Evolutionary conservation across 1,140 invertebrate species (phyloP), one percentile per base, ranked within the genome.

Genomic region (Cataglyphis hispanica): DNA sequence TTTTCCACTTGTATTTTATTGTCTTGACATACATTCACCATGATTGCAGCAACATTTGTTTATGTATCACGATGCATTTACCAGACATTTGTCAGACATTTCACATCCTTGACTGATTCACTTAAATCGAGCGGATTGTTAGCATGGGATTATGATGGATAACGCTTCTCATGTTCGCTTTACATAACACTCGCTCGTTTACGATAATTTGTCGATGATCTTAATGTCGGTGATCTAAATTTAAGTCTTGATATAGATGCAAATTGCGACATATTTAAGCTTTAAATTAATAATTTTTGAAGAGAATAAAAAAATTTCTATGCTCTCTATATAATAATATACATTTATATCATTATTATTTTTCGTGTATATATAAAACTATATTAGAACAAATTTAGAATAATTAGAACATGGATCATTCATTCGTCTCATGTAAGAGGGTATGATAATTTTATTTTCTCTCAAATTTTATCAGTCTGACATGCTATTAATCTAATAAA

Each of bases 51-150:
- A 31, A 69, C 6, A 11, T 16, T 69, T n/a, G 53, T 80, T 80
- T 69, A 69, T 80, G 6, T n/a, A 10, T 56, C 25, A 7, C 31
- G 63, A 67, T 16, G 63, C 61, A 77, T 77, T 76, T 63, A 76
- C 60, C 40, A 63, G n/a, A 63, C 11, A 27, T 60, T 58, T 76
- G 16, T 40, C 22, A 76, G 58, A 76, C 22, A 34, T 64, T 19
- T 64, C 27, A 13, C 11, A 64, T 66, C 13, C 43, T 53, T 63
- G 60, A 10, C 22, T 66, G 64, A 67, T 66, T 22, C n/a, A 16
- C n/a, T 78, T 60, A 78, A 64, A 66, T 27, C 25, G 25, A 19
- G 19, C 27, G 31, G 40, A 64, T 53, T 27, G 31, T 31, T 53
- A 27, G n/a, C 76, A 34, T 25, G 25, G 43, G 64, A 66, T 46